phyloP scores from a whole-genome alignment of 2,113 vertebrate species.

The Marmota monax region DNA sequence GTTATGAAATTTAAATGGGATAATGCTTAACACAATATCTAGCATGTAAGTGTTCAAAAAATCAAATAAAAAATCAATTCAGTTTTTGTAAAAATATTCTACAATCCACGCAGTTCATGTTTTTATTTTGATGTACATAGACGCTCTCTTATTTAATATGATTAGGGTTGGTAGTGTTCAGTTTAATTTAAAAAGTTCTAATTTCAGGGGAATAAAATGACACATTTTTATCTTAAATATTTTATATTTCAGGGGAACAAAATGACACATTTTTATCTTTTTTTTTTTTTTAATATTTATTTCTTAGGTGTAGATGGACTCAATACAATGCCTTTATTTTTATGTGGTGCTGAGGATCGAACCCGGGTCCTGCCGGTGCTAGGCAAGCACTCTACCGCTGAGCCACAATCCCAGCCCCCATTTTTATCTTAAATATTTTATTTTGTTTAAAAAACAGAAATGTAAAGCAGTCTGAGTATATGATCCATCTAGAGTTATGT shows the following conservation, averaged over 20 bases:
- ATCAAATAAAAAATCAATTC: neutral
- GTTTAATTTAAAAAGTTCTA: neutral
- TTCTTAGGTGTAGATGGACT: too few relatives aligned
- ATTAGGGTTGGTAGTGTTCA: neutral
- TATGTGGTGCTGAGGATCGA: too few relatives aligned
- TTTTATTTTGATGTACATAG: neutral
- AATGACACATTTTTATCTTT: too few relatives aligned
- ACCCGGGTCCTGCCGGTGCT: too few relatives aligned
- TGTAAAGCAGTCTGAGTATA: neutral
- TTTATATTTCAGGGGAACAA: neutral
- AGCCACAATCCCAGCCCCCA: too few relatives aligned
- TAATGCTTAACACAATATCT: conserved; percentile 10
- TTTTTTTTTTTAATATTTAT: too few relatives aligned
- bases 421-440: conserved; percentile 6
- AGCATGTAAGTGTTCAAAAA: neutral
- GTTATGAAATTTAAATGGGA: neutral
- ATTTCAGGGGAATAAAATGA: conserved; percentile 34
- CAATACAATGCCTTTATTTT: too few relatives aligned
- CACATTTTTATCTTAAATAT: neutral
- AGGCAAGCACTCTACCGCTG: too few relatives aligned
- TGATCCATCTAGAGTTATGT: neutral
- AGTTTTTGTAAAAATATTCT: conserved; percentile 21
- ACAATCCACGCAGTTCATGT: neutral
- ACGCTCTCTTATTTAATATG: neutral
- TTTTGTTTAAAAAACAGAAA: conserved; percentile 21